Evolutionary conservation across 1,140 invertebrate species (phyloP), one percentile per base, ranked within the genome.

Genomic region (Dinothrombium tinctorium): DNA sequence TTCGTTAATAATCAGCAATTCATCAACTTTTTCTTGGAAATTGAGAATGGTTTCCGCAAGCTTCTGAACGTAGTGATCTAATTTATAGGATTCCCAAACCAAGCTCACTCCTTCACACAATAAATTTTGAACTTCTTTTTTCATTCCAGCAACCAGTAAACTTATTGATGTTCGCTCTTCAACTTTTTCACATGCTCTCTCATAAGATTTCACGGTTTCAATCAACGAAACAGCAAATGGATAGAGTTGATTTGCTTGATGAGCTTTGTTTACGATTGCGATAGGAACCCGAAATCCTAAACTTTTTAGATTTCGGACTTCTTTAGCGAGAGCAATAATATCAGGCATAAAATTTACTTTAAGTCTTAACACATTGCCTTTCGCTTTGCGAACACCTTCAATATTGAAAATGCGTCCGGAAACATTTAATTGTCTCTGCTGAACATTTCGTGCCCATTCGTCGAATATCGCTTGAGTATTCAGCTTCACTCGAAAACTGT

Each of bases 221-320:
- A 96, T 92, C 31, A 99, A 65, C 3, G 90, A 96, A 50, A 98
- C 95, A 5, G 92, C 94, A 64, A 87, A 98, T 3, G 94, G 94
- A 61, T 99, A 98, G 1, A 96, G 69, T 56, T 94, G 83, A 60
- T 95, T 96, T 0, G 90, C 89, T 56, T 94, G 86, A 60, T 96
- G 89, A 6, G 92, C 90, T 61, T 95, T 95, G 59, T 98, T 98
- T 0, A 98, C 86, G 50, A 99, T 96, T 3, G 86, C 81, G 46
- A 99, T 57, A 2, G 92, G 92, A 32, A 98, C 84, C 48, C 94
- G 69, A 59, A 95, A 98, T 41, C 89, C 89, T 26, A 98, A 67
- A 56, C 81, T 84, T 54, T 92, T 89, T 49, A 99, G 66, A 62
- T 96, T 95, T 25, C 90, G 71, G 11, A 96, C 72, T 72, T 99